These are phyloP conservation scores for Nephila pilipes DNA, from an alignment of 1,140 invertebrate species.

Conservation along the genomic window DNA sequence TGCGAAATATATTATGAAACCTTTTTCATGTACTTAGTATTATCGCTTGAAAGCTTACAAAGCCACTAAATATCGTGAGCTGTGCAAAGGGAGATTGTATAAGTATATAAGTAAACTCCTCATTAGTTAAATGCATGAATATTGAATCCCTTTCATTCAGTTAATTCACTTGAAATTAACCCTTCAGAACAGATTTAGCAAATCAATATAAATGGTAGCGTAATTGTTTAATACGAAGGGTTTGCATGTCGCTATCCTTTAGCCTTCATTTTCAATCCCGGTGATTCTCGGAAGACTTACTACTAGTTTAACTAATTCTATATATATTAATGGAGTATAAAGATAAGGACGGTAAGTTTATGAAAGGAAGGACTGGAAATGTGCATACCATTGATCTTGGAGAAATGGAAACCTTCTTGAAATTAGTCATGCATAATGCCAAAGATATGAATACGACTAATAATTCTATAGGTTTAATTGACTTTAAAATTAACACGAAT, in stretches of 20 bases:
- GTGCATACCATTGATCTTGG: not conserved
- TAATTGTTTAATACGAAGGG: conserved; percentile 10
- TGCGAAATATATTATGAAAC: too few species aligned
- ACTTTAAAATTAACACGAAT: too few species aligned
- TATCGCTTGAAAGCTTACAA: not conserved
- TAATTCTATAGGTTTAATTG: too few species aligned
- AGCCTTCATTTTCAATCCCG: not conserved
- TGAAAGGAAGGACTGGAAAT: not conserved
- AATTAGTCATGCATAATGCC: not conserved
- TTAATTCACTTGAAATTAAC: conserved; percentile 29
- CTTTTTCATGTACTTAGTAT: too few species aligned
- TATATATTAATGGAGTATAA: not conserved
- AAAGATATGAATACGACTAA: not conserved
- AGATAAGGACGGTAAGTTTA: not conserved
- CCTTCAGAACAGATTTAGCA: not conserved
- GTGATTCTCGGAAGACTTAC: not conserved
- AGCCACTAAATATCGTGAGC: not conserved
- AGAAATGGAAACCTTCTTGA: not conserved
- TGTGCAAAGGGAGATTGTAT: not conserved
- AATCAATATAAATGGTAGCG: not conserved
- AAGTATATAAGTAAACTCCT: not conserved
- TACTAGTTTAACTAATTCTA: not conserved
- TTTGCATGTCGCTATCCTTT: not conserved
- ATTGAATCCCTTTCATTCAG: not conserved
- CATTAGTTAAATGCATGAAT: not conserved